Conservation (phyloP, 2,888 invertebrate genomes). For the Perizoma flavofasciatum region DNA sequence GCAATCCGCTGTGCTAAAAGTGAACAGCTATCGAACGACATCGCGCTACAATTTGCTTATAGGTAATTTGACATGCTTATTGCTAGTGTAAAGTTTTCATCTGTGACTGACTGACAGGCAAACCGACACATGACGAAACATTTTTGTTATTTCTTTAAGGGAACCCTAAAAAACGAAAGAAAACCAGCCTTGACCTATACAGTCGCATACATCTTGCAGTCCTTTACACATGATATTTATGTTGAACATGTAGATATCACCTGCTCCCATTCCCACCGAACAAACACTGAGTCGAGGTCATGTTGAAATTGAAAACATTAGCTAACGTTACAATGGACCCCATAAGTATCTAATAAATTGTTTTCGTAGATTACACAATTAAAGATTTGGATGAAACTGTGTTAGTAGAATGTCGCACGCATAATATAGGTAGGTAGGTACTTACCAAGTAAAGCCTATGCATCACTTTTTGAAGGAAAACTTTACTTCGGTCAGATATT, state of each 20-base stretch:
- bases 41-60: too few species aligned
- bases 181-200: slow-evolving; percentile 26
- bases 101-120: too few species aligned
- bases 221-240: slow-evolving; percentile 23
- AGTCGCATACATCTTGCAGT: slow-evolving; percentile 18
- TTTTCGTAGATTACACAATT: slow-evolving; percentile 46
- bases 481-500: too few species aligned
- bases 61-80: too few species aligned
- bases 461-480: neutral
- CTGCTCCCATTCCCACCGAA: slow-evolving; percentile 59
- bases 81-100: too few species aligned
- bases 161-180: slow-evolving; percentile 1
- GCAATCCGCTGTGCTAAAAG: too few species aligned
- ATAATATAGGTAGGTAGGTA: neutral
- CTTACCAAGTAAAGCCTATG: neutral
- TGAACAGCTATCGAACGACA: too few species aligned
- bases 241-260: slow-evolving; percentile 30
- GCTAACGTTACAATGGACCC: slow-evolving; percentile 52
- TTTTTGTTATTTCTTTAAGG: too few species aligned
- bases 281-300: slow-evolving; percentile 44
- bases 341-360: slow-evolving; percentile 37
- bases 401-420: slow-evolving; percentile 10
- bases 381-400: slow-evolving; percentile 13
- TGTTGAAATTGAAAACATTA: slow-evolving; percentile 58
- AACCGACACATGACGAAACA: too few species aligned